Base-by-base conservation (phyloP, 2,113 vertebrate genomes). In the Alouatta palliata region DNA sequence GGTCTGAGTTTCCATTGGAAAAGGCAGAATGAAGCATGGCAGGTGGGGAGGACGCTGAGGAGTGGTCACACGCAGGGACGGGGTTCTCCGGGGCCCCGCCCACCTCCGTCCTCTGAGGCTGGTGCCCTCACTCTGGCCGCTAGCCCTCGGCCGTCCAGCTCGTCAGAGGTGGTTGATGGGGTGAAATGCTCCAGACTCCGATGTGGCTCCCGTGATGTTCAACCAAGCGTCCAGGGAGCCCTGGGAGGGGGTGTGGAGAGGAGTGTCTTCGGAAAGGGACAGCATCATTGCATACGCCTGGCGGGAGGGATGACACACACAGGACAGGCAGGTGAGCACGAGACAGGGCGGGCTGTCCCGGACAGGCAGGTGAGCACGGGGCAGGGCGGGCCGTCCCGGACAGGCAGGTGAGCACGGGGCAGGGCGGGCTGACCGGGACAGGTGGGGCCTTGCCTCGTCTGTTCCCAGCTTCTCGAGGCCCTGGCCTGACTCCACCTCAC, bases 261-360 rank as follows among this genome's bases (percentile, higher is more conserved):
- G 98, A 98, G 99, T 97, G 95, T 99, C 99, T 99, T 99, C 99
- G 6, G 99, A 99, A 82, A 99, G 99, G 97, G 99, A 99, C 98
- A 99, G 99, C 99, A 99, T 99, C 99, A 99, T 99, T 99, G 99
- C 99, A 99, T 99, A 99, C 98, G 99, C 99, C 99, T 99, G 98
- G 13, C 23, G 88, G 45, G 56, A 58, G 13, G 56, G 37, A 25
- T 12, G 9, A 95, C 61, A 64, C 61, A 83, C n/a, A 94, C 19
- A 49, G 70, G 96, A 8, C 92, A 8, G 0, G 92, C 82, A 95
- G 85, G 61, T 64, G 11, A 30, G 11, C 2, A 0, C 5, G 61
- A 2, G 61, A 11, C 61, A 64, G 61, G 61, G 12, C 11, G 5
- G 11, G 27, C 58, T 11, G 4, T 30, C 25, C 11, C 0, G 0